These are phyloP conservation scores for Drosophila aldrichi DNA, from an alignment of 2,888 invertebrate species.

Conservation along the genomic window DNA sequence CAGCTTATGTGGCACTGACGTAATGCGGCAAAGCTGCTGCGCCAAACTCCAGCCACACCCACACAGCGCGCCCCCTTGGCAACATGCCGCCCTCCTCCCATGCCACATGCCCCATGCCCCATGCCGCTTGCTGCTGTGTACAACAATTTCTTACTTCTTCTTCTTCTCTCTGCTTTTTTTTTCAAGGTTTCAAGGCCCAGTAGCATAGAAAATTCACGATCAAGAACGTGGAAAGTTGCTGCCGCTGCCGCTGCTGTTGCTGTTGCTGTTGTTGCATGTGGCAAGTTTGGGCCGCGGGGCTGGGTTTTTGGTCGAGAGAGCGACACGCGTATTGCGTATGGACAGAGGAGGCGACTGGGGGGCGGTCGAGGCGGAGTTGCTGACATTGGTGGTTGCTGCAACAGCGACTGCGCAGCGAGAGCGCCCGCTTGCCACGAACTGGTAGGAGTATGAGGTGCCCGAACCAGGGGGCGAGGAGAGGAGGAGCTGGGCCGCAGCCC, in stretches of 20 bases:
- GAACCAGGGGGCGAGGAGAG: fast-evolving
- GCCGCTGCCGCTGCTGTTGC: background rate
- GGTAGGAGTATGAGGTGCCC: background rate
- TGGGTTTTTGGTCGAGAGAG: conserved; percentile 58
- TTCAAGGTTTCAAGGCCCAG: conserved; percentile 83
- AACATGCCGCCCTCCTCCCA: background rate
- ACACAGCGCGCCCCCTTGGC: background rate
- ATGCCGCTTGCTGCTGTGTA: conserved; percentile 17
- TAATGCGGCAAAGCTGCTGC: conserved; percentile 75
- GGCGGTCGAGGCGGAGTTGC: conserved; percentile 62
- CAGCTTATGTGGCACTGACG: conserved; percentile 66
- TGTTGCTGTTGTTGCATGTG: conserved; percentile 29
- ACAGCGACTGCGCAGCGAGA: conserved; percentile 74
- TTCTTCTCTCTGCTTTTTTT: background rate
- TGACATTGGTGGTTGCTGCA: conserved; percentile 57
- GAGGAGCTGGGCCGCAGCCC: conserved; percentile 25
- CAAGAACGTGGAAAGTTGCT: conserved; percentile 84
- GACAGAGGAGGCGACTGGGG: conserved; percentile 19
- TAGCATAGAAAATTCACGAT: conserved; percentile 85
- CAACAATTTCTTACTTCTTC: conserved; percentile 53
- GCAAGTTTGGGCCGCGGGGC: conserved; percentile 26
- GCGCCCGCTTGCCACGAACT: conserved; percentile 8
- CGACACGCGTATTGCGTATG: conserved; percentile 68
- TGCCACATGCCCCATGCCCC: background rate
- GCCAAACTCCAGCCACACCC: conserved; percentile 45